Evolutionary conservation across 2,888 invertebrate genomes (phyloP).

Genomic region (Cataglyphis cursor): DNA sequence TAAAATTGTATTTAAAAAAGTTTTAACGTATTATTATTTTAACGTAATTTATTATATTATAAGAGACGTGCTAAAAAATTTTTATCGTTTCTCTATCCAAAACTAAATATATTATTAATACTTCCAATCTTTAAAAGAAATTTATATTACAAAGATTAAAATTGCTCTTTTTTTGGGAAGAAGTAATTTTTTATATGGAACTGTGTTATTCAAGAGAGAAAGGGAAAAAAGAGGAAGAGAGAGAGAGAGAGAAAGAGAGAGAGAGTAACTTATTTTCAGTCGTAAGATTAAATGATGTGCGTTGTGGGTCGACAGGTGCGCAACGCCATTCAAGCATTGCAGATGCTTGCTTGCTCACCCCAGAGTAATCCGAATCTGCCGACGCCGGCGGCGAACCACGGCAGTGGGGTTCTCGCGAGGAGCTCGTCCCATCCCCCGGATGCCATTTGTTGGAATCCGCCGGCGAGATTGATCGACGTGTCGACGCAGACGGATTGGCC

Average conservation of each 20-base stretch:
- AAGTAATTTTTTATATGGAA: neutral
- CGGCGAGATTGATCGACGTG: constrained; percentile 82
- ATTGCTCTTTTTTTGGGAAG: neutral
- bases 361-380: constrained; percentile 94
- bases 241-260: neutral
- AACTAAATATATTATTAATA: neutral
- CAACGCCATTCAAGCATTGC: constrained; percentile 94
- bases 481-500: constrained; percentile 90
- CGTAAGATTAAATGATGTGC: constrained; percentile 3
- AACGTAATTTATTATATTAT: neutral
- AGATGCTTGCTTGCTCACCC: constrained; percentile 94
- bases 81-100: neutral
- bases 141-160: neutral
- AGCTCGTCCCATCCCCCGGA: constrained; percentile 95
- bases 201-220: neutral
- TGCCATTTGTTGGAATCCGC: constrained; percentile 92
- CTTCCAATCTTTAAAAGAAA: neutral
- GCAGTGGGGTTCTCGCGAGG: constrained; percentile 89
- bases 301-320: constrained; percentile 89
- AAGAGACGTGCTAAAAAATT: neutral
- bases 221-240: neutral
- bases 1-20: neutral
- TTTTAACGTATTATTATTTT: too few relatives aligned
- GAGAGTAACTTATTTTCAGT: too few relatives aligned
- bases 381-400: constrained; percentile 85